Conservation (phyloP, 2,888 invertebrate genomes). For the Eurytoma adleriae region DNA sequence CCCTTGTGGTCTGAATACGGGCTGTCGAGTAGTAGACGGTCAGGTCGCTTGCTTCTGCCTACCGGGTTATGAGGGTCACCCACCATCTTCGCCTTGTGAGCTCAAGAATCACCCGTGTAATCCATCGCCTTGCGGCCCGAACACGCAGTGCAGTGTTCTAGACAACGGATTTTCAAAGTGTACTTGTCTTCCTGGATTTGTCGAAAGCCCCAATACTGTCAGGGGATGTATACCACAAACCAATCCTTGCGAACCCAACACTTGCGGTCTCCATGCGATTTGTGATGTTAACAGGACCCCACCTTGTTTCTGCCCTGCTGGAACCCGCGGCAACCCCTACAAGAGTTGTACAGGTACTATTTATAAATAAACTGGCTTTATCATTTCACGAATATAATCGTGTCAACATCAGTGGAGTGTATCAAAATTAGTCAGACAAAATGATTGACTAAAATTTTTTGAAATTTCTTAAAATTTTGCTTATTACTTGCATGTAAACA, state of each 20-base stretch:
- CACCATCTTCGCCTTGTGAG: conserved; percentile 84
- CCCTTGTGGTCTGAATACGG: conserved; percentile 90
- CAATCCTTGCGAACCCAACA: conserved; percentile 90
- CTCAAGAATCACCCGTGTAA: conserved; percentile 88
- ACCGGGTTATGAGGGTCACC: conserved; percentile 91
- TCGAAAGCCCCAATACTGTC: conserved; percentile 92
- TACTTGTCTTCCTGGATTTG: conserved; percentile 88
- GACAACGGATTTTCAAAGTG: conserved; percentile 91
- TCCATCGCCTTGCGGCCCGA: conserved; percentile 91
- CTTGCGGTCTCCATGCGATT: conserved; percentile 86
- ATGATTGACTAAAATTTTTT: no score
- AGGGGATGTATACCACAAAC: conserved; percentile 88
- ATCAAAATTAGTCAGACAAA: not conserved
- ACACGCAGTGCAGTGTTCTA: conserved; percentile 88
- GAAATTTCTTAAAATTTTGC: no score
- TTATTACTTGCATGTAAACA: not conserved
- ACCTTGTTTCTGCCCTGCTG: conserved; percentile 91
- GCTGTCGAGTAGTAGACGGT: conserved; percentile 86
- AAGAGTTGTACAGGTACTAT: conserved; percentile 81
- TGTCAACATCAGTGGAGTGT: no score
- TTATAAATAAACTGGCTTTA: not conserved
- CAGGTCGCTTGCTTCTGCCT: conserved; percentile 91
- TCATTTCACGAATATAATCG: no score
- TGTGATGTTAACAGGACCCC: conserved; percentile 88
- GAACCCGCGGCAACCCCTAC: conserved; percentile 89